phyloP scores from a whole-genome alignment of 2,888 invertebrate genomes.

The Leptothorax acervorum region DNA sequence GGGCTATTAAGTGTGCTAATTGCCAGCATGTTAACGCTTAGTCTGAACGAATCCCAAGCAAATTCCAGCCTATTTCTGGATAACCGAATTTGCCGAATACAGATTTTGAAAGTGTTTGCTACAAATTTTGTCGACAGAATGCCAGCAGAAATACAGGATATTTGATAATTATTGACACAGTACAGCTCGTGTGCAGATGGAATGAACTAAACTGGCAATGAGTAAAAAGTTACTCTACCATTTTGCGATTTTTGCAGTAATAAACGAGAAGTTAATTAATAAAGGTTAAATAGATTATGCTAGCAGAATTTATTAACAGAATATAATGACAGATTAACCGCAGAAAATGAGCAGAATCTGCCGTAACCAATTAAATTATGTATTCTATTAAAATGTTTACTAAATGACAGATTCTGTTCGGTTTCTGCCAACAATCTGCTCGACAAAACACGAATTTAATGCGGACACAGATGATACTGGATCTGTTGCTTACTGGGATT shows the following conservation, averaged over 20 bases:
- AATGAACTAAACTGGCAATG: too few relatives aligned
- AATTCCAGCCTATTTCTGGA: background rate
- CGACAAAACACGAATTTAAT: background rate
- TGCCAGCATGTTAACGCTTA: constrained; percentile 3
- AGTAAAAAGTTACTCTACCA: too few relatives aligned
- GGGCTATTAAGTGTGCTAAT: background rate
- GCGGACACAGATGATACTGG: background rate
- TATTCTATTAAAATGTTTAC: background rate
- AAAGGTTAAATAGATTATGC: background rate
- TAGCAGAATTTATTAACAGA: background rate
- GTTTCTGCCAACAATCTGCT: background rate
- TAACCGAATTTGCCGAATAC: background rate
- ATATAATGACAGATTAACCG: background rate
- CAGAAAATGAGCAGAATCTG: background rate
- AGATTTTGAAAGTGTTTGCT: background rate
- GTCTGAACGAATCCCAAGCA: background rate
- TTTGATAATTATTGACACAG: background rate
- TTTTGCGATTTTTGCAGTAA: background rate
- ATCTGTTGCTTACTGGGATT: background rate
- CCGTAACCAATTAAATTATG: background rate
- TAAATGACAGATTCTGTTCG: background rate
- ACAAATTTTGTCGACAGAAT: background rate
- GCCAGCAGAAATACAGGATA: background rate
- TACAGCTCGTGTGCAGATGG: too few relatives aligned
- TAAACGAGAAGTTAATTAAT: background rate